phyloP scores from a whole-genome alignment of 2,797 vertebrate species.

The Diceros bicornis region DNA sequence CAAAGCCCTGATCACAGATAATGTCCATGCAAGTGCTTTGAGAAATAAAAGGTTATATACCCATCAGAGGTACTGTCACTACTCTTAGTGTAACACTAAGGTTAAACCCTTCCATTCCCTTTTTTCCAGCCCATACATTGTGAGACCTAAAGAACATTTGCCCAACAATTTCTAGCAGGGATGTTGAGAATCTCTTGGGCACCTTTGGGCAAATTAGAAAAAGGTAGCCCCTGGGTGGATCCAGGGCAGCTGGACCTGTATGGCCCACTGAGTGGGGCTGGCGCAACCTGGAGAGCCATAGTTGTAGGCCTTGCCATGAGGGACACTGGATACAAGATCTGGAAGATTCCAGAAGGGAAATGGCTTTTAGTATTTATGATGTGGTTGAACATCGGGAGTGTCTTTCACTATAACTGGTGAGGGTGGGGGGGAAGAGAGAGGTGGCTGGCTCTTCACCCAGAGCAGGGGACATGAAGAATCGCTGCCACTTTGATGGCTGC shows the following conservation, averaged over 20 bases:
- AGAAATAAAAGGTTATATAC: neutral
- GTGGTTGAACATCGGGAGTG: neutral
- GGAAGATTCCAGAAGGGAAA: neutral
- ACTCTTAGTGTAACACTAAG: neutral
- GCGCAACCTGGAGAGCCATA: no score
- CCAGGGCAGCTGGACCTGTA: neutral
- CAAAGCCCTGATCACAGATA: neutral
- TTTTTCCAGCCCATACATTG: neutral
- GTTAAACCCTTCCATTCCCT: neutral
- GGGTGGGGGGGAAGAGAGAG: neutral
- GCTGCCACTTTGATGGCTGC: rapidly evolving
- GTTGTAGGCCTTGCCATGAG: neutral
- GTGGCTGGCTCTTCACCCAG: rapidly evolving
- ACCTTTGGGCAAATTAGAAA: neutral
- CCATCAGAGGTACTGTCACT: neutral
- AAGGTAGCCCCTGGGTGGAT: neutral
- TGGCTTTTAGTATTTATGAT: neutral
- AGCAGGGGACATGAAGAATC: rapidly evolving
- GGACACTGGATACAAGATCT: neutral
- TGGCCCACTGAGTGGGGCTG: neutral
- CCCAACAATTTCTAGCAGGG: neutral
- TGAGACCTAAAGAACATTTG: neutral
- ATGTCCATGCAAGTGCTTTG: neutral
- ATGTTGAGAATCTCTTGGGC: neutral
- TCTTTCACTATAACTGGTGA: neutral